Evolutionary conservation across 2,888 invertebrate genomes (phyloP), one percentile per base, ranked within the genome.

Genomic region (Poecilobothrus nobilitatus): DNA sequence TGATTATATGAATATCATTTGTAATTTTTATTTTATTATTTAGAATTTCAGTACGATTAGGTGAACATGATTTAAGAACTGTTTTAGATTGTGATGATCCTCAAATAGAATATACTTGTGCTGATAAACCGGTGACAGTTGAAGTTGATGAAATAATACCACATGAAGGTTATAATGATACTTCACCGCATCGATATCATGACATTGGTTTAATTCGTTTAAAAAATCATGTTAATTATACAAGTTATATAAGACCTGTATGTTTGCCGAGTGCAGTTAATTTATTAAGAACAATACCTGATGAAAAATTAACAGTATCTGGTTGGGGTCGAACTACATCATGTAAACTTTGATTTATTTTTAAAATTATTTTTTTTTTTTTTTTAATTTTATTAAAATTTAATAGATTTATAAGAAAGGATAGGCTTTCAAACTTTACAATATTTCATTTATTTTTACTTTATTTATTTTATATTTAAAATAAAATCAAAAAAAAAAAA

Each of bases 131-230:
- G 0, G 72, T 86, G 2, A 85, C 89, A 75, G 77, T 91, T 0
- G 83, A 83, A 0, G 81, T 90, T 9, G 89, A 89, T 71, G 82
- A 88, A 74, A 77, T 82, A 65, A 87, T 89, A 33, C 81, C 86
- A 0, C 91, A 92, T 77, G 87, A 88, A 69, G 75, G 81, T 0
- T 92, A 90, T 75, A 77, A 81, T 66, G 85, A 88, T 0, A 73
- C 75, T 0, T 85, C 85, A 71, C 72, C 71, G 0, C 83, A 89
- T 75, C 88, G 89, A 71, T 83, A 84, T 67, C 81, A 91, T 76
- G 92, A 92, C 75, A 90, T 92, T 66, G 91, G 90, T 0, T 79
- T 92, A 18, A 75, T 92, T 22, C 84, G 91, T 69, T 81, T 92
- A 1, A 75, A 82, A 0, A 75, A 77, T 3, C 81, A 86, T 21